Percentiles rank a stretch among this genome's conserved stretches.
Evolutionary conservation across 2,888 invertebrate genomes (phyloP).

Genomic region (Drosophila robusta): DNA sequence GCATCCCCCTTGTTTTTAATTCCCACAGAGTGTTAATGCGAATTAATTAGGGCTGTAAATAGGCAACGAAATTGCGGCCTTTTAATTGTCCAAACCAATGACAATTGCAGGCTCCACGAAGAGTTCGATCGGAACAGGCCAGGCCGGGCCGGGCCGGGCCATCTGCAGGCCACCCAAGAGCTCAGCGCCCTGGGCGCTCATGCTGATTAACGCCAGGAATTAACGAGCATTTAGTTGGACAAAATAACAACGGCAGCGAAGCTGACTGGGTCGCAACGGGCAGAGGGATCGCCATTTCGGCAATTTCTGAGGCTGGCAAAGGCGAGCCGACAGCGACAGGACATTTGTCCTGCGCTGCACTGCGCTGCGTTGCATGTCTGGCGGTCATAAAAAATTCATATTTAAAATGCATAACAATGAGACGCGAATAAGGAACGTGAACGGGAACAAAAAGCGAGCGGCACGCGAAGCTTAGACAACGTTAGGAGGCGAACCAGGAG

Average conservation of each 20-base stretch:
- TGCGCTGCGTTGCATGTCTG: conserved; percentile 60
- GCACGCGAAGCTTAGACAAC: conserved; percentile 49
- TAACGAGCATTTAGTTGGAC: conserved; percentile 69
- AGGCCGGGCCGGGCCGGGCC: conserved; percentile 1
- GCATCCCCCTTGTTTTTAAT: neutral
- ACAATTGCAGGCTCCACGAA: conserved; percentile 21
- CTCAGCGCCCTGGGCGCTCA: conserved; percentile 41
- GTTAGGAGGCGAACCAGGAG: neutral
- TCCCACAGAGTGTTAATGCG: conserved; percentile 42
- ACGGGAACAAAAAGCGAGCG: conserved; percentile 49
- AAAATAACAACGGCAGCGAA: conserved; percentile 32
- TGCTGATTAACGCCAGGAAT: conserved; percentile 73
- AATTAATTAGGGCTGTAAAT: conserved; percentile 34
- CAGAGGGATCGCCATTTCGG: conserved; percentile 23
- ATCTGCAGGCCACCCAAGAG: conserved; percentile 53
- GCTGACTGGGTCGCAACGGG: conserved; percentile 6
- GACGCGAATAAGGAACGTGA: conserved; percentile 31
- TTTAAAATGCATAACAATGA: conserved; percentile 79
- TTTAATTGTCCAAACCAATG: conserved; percentile 42
- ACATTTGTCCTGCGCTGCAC: conserved; percentile 15
- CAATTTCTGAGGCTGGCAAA: conserved; percentile 7
- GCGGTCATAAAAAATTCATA: conserved; percentile 70
- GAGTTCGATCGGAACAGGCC: conserved; percentile 11
- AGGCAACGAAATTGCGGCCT: conserved; percentile 14
- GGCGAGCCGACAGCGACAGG: conserved; percentile 24